Percentiles rank a stretch among this genome's conserved stretches.
These are phyloP conservation scores for Urocitellus parryii DNA, from an alignment of 2,113 vertebrate genomes.

Conservation along the genomic window DNA sequence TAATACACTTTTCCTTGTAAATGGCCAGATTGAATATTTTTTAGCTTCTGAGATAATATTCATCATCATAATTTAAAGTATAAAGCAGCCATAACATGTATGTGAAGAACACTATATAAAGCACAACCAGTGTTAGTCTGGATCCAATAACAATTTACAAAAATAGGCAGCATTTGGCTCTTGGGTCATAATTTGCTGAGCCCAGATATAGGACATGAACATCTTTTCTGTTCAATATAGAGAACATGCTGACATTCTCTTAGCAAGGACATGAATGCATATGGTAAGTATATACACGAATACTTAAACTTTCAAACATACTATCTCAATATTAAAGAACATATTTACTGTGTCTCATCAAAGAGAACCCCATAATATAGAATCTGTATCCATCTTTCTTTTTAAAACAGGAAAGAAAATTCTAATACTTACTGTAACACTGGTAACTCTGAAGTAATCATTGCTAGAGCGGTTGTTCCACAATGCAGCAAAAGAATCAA, in stretches of 20 bases:
- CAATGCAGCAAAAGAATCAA: constrained; percentile 83
- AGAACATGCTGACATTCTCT: neutral
- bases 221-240: neutral
- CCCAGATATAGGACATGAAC: neutral
- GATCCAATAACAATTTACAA: neutral
- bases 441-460: constrained; percentile 98
- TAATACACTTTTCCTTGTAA: constrained; percentile 33
- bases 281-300: neutral
- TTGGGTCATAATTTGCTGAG: neutral
- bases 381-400: neutral
- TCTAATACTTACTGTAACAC: constrained; percentile 95
- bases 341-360: neutral
- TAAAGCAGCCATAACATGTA: neutral
- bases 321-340: neutral
- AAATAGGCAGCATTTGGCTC: neutral
- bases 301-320: constrained; percentile 35
- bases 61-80: neutral
- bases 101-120: no score
- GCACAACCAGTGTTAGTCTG: neutral
- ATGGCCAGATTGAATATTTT: neutral
- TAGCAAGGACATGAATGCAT: neutral
- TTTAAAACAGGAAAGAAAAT: constrained; percentile 17
- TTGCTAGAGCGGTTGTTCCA: constrained; percentile 87
- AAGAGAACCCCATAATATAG: neutral
- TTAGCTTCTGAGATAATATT: neutral